These are phyloP conservation scores for Lepidocyrtoides sp. DNA, from an alignment of 2,888 invertebrate species.

Conservation along the genomic window DNA sequence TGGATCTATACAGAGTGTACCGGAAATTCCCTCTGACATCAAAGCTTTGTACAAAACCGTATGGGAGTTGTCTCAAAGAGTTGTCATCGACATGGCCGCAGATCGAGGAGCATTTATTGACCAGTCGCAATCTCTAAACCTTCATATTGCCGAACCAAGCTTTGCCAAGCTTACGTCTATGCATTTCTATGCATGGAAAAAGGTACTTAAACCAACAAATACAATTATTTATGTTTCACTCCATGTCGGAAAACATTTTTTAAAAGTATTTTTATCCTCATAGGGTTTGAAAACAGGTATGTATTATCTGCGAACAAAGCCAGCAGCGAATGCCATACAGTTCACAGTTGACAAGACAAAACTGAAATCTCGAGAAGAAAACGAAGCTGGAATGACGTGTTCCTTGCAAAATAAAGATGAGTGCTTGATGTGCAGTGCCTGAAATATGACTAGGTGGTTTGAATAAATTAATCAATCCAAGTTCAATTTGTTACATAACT, in stretches of 20 bases:
- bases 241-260: too few species aligned
- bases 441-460: constrained; percentile 86
- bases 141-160: constrained; percentile 98
- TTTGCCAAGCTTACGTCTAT: constrained; percentile 98
- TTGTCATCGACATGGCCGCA: constrained; percentile 98
- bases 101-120: constrained; percentile 99
- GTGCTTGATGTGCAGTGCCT: constrained; percentile 95
- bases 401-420: constrained; percentile 95
- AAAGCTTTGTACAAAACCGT: constrained; percentile 97
- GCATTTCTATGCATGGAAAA: constrained; percentile 99
- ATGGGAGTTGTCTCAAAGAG: constrained; percentile 98
- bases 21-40: constrained; percentile 93
- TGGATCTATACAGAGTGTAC: constrained; percentile 97
- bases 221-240: too few species aligned
- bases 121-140: constrained; percentile 99
- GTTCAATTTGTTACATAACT: too few species aligned
- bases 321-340: constrained; percentile 98
- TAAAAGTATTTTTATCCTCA: neutral
- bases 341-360: constrained; percentile 98
- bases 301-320: constrained; percentile 99
- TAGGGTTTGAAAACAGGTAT: constrained; percentile 99
- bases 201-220: constrained; percentile 87
- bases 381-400: constrained; percentile 93
- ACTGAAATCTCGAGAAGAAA: constrained; percentile 86
- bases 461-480: neutral